These are phyloP conservation scores for Drosophila anceps DNA, from an alignment of 2,888 invertebrate species.

Conservation along the genomic window DNA sequence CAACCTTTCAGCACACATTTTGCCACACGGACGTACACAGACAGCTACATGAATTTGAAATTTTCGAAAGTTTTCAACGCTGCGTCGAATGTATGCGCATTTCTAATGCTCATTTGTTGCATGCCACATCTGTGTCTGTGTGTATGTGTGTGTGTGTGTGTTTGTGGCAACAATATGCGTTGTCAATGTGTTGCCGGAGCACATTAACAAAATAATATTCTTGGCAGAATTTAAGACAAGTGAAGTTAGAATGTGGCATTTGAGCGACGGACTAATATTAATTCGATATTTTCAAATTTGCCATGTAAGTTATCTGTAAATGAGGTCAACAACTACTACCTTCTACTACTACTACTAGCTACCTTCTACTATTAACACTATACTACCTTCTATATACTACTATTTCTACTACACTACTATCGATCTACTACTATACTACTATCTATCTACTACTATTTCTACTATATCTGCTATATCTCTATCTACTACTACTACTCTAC, in stretches of 20 bases:
- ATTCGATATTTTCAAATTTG: background rate
- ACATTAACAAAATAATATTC: constrained; percentile 35
- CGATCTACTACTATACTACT: background rate
- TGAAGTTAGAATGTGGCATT: background rate
- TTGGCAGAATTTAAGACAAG: constrained; percentile 1
- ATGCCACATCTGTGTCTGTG: constrained; percentile 21
- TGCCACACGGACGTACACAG: background rate
- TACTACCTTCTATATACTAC: background rate
- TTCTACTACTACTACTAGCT: background rate
- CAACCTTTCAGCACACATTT: constrained; percentile 27
- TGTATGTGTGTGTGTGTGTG: background rate
- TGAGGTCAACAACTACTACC: too few species aligned
- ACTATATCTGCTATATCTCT: background rate
- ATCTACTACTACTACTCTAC: background rate
- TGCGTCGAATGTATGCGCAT: constrained; percentile 66
- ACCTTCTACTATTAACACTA: background rate
- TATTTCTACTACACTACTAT: background rate
- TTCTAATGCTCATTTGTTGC: constrained; percentile 59
- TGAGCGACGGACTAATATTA: background rate
- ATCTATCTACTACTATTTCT: background rate
- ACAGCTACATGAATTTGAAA: constrained; percentile 21
- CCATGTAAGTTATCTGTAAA: too few species aligned
- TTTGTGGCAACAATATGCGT: constrained; percentile 7
- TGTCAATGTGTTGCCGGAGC: constrained; percentile 19
- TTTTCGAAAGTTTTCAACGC: constrained; percentile 54